Base-by-base conservation (phyloP, 92 coral and sea anemone genomes). In the Micromussa lordhowensis region DNA sequence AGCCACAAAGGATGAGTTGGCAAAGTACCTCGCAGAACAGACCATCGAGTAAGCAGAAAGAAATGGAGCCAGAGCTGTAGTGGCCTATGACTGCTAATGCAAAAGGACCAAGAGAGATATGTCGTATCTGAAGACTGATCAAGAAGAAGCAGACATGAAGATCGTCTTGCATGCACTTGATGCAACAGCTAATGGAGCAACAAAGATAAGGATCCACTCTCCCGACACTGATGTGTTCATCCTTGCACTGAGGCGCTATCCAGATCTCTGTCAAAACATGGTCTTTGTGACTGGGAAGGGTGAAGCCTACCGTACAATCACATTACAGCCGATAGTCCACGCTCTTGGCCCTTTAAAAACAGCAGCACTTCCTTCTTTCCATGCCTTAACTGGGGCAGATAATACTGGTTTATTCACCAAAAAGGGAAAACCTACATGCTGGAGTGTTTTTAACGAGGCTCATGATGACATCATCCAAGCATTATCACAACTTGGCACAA, bases 71-170 rank as follows among this genome's bases (percentile, higher is more conserved):
- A 80, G 68, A 31, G n/a, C 77, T 16, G 89, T 89, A 34, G 94
- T 85, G 63, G 90, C 90, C 31, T 88, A 85, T 86, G 88, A 88
- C 68, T 59, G 28, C 36, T 80, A 86, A 64, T 86, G 88, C 81
- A 26, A 81, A 19, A 84, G 80, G 28, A 83, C 89, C 28, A 88
- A 89, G 78, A 75, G 32, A 77, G 92, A 77, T 78, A 40, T 89
- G 71, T 21, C 63, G 13, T 85, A 84, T 76, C 58, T 89, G 7
- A 88, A 34, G 51, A 84, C 89, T 76, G 36, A 32, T 18, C 86
- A 84, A 9, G 89, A 89, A 78, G 85, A 85, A 28, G 92, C 89
- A n/a, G 86, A 85, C 32, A 90, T 82, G 51, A 90, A 90, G 85
- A 85, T 78, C 9, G 51, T 90, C 14, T 30, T 90, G 24, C 92